Percentiles rank a stretch among this genome's conserved stretches.
Evolutionary conservation across 1,140 invertebrate genomes (phyloP).

Genomic region (Drosophila lacteicornis): DNA sequence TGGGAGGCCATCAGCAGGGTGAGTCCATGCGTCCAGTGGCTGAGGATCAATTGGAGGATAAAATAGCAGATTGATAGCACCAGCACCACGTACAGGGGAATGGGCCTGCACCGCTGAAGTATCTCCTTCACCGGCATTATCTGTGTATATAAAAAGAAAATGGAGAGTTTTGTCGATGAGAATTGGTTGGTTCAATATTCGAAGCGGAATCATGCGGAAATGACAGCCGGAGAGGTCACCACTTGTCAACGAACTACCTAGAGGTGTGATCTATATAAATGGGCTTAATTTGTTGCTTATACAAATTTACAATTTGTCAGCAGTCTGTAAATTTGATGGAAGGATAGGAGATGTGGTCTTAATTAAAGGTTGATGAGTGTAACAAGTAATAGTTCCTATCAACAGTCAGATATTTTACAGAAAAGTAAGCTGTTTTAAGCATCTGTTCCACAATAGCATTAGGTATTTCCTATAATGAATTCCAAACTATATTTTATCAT

Average conservation of each 20-base stretch:
- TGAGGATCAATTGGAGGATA: constrained; percentile 89
- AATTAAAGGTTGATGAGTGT: neutral
- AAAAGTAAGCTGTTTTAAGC: no score
- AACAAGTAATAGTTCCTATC: neutral
- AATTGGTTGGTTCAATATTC: constrained; percentile 44
- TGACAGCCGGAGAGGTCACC: constrained; percentile 10
- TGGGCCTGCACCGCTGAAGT: constrained; percentile 89
- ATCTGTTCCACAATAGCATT: no score
- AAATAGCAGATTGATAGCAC: constrained; percentile 90
- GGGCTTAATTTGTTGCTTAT: constrained; percentile 2
- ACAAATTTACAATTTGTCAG: constrained; percentile 27
- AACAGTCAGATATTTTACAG: neutral
- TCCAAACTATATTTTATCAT: no score
- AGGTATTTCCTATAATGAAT: no score
- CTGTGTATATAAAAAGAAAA: constrained; percentile 15
- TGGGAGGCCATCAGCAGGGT: constrained; percentile 94
- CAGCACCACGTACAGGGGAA: constrained; percentile 90
- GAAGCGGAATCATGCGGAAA: neutral
- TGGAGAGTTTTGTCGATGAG: constrained; percentile 2
- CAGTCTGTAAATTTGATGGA: neutral
- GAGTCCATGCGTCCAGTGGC: constrained; percentile 92
- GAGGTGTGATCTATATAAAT: constrained; percentile 37
- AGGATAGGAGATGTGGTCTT: neutral
- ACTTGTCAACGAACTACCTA: constrained; percentile 23
- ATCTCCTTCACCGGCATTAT: constrained; percentile 90